A percentile compares a stretch with the other conserved stretches of the same genome.
Evolutionary conservation across 2,888 invertebrate genomes (phyloP).

Genomic region (Abrostola triplasia): DNA sequence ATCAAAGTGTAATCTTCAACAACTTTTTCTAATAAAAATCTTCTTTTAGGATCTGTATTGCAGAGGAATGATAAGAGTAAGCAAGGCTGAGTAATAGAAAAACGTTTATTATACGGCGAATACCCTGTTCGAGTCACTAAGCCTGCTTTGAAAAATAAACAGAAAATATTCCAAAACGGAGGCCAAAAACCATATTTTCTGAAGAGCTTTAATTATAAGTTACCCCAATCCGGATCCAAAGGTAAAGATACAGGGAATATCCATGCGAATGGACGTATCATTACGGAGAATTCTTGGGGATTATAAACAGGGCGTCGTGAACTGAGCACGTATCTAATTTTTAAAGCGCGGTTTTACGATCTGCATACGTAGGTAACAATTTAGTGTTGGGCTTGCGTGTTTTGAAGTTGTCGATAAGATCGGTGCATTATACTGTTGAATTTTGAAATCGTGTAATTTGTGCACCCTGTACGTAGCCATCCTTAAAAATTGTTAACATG

Average conservation of each 20-base stretch:
- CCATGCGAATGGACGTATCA: slow-evolving; percentile 80
- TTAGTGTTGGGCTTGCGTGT: slow-evolving; percentile 60
- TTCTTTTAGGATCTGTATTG: no score
- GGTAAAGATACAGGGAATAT: slow-evolving; percentile 75
- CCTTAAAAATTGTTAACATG: no score
- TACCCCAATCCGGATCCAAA: slow-evolving; percentile 50
- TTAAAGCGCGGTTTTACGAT: slow-evolving; percentile 81
- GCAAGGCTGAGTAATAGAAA: no score
- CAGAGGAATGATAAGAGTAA: no score
- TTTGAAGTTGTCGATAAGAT: slow-evolving; percentile 24
- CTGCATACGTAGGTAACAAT: slow-evolving; percentile 72
- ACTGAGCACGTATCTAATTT: slow-evolving; percentile 77
- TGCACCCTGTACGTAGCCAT: no score
- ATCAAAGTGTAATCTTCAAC: no score
- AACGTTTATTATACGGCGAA: no score
- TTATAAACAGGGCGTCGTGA: slow-evolving; percentile 78
- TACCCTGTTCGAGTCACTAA: not conserved
- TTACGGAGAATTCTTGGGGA: slow-evolving; percentile 83
- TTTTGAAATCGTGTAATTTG: no score
- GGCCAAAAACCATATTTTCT: slow-evolving; percentile 46
- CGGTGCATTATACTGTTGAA: not conserved
- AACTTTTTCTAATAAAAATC: no score
- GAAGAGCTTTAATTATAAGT: slow-evolving; percentile 57
- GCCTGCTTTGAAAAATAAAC: not conserved
- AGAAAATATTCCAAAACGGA: slow-evolving; percentile 21